Base-by-base conservation (phyloP, 1,140 invertebrate genomes). In the Wiebesia pumilae region DNA sequence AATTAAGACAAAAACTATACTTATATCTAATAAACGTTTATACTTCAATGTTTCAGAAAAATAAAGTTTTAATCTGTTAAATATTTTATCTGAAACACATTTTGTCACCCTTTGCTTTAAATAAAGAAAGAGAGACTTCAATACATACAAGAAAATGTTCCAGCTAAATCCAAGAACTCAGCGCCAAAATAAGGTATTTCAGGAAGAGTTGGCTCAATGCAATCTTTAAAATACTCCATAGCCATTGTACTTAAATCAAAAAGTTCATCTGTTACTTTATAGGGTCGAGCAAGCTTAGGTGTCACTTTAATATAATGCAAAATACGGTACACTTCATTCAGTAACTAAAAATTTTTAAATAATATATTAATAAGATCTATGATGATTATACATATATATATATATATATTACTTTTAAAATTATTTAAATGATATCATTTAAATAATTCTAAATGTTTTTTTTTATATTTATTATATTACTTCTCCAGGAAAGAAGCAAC, bases 191-290 rank as follows among this genome's bases (percentile, higher is more conserved):
- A 98, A 35, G 97, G 96, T 87, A 98, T 97, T 92, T 97, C 97
- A 43, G 97, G 97, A 88, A 98, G 94, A 86, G 96, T 96, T 54
- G 97, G 97, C 92, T 98, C 97, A 90, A 98, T 97, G 88, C 96
- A 96, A 93, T 98, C 97, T 92, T 97, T 98, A 90, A 98, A 98
- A 93, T 98, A 98, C 92, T 98, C 97, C 97, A 98, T 98, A 40
- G 97, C 97, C 97, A 98, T 98, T 38, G 97, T 97, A 47, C 97
- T 97, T 79, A 98, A 94, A 94, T 98, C 97, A 94, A 98, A 98
- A n/a, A 98, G 94, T 92, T 98, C 97, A 93, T 98, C 97, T 14
- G 97, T 98, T 65, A 98, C 97, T 94, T 97, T 97, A 91, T 97
- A 98, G 78, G 97, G 97, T 89, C 96, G 95, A 86, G 96, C 96